Base-by-base conservation (phyloP, 2,888 invertebrate species). In the Meloe dianella region DNA sequence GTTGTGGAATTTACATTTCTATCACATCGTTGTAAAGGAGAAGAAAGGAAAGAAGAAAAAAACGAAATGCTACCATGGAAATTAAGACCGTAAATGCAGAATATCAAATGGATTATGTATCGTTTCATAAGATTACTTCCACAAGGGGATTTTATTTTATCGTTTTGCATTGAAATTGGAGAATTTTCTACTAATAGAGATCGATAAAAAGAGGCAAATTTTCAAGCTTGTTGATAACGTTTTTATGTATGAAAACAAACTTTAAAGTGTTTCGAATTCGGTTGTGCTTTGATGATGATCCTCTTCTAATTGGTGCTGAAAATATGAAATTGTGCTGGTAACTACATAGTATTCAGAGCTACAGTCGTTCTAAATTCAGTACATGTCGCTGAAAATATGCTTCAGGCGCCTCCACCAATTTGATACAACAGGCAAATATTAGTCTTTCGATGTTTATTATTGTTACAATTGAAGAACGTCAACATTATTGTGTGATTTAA, bases 1-100 rank as follows among this genome's bases (percentile, higher is more conserved):
- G 47, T 47, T 9, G 30, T 47, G 61, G 58, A 66, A 67, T 67
- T 68, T 68, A 65, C 65, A 68, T 68, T 68, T 68, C 65, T 65
- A 65, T 68, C 65, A 41, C 57, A 27, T 27, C 27, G 27, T 27
- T 57, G 63, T 61, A 60, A 58, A 41, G 59, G 61, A 41, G 59
- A 64, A 51, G 2, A 7, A 20, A 12, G 20, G 22, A 51, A 20
- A 47, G 47, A 38, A 5, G 38, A 20, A 2, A 9, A 2, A 22
- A 51, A 51, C n/a, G n/a, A 51, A 61, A 64, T 59, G 62, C 68
- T 56, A 63, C 62, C 62, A 58, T 61, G 57, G 64, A 57, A 68
- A 68, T 68, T 68, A 65, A 65, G 65, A 68, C 12, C 10, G 0
- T 12, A 51, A 67, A 67, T 62, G 60, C 60, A 57, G 47, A 51